A percentile compares a stretch with the other conserved stretches of the same genome.
phyloP scores from a whole-genome alignment of 2,888 invertebrate species.

The Ceratothoa steindachneri region DNA sequence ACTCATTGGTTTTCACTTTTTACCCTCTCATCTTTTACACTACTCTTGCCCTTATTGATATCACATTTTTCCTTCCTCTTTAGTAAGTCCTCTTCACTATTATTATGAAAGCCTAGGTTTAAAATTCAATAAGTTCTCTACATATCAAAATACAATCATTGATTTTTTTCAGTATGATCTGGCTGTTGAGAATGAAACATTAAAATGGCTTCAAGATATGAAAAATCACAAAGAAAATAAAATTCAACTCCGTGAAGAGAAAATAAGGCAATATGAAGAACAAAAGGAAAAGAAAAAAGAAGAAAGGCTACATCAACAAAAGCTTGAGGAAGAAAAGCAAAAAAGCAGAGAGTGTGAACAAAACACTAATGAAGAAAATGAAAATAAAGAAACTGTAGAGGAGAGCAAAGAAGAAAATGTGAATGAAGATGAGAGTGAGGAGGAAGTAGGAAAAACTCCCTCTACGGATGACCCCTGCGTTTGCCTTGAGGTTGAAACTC shows the following conservation, averaged over 20 bases:
- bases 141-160: too few relatives aligned
- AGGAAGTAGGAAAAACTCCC: background rate
- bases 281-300: slow-evolving; percentile 27
- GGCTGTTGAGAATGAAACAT: slow-evolving; percentile 31
- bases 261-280: slow-evolving; percentile 30
- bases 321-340: slow-evolving; percentile 16
- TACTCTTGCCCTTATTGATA: too few relatives aligned
- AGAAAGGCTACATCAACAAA: slow-evolving; percentile 24
- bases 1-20: too few relatives aligned
- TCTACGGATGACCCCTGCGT: background rate
- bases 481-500: background rate
- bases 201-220: slow-evolving; percentile 31
- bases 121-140: too few relatives aligned
- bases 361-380: slow-evolving; percentile 4
- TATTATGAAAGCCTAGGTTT: too few relatives aligned
- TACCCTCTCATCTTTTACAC: too few relatives aligned
- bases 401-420: slow-evolving; percentile 16
- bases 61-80: too few relatives aligned
- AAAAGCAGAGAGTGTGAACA: slow-evolving; percentile 9
- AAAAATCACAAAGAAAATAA: slow-evolving; percentile 19
- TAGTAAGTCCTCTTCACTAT: too few relatives aligned
- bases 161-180: slow-evolving; percentile 42
- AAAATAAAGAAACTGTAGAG: slow-evolving; percentile 22
- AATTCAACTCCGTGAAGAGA: slow-evolving; percentile 19
- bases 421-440: slow-evolving; percentile 18